Evolutionary conservation across 2,888 invertebrate genomes (phyloP), one percentile per base, ranked within the genome.

Genomic region (Drosophila mulleri): DNA sequence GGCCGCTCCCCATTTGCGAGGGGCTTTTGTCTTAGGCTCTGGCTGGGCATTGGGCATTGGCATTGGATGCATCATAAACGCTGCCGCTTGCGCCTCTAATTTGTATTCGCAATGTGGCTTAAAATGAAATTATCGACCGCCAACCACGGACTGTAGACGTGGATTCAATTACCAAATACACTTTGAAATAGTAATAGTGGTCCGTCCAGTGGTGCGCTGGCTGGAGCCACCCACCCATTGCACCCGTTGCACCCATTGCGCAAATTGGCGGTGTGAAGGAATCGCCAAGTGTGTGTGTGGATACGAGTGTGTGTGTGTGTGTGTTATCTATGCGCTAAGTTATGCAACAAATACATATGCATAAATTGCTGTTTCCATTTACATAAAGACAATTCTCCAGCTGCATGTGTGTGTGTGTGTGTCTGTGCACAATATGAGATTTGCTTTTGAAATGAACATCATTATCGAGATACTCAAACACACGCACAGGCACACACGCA

Each of bases 81-180:
- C 35, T 37, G 44, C n/a, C 48, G 37, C 37, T 53, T 59, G 20
- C 20, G 47, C 37, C 44, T 75, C 67, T 80, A 89, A 87, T 84
- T 84, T 86, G 89, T 89, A 89, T 83, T 87, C 84, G 81, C 83
- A 83, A 83, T 87, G 74, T 71, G 48, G 65, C 59, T 68, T 67
- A 63, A 87, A 87, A 87, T 87, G 84, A 89, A 89, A 85, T 85
- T 85, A 89, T 87, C 88, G 80, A 78, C 82, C 84, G 89, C 80
- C 82, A 84, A 85, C 52, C 52, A 54, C 89, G 84, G 82, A 89
- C 82, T 80, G 75, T 73, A 83, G 85, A 89, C 84, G 89, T 85
- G 88, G 89, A 89, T 86, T 86, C 88, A 88, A 86, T 89, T 89
- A 89, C 88, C 75, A 86, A 74, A 70, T 80, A 75, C 79, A 81